Evolutionary conservation across 2,797 vertebrate species (phyloP), one percentile per base, ranked within the genome.

Genomic region (Dromococcyx pavoninus): DNA sequence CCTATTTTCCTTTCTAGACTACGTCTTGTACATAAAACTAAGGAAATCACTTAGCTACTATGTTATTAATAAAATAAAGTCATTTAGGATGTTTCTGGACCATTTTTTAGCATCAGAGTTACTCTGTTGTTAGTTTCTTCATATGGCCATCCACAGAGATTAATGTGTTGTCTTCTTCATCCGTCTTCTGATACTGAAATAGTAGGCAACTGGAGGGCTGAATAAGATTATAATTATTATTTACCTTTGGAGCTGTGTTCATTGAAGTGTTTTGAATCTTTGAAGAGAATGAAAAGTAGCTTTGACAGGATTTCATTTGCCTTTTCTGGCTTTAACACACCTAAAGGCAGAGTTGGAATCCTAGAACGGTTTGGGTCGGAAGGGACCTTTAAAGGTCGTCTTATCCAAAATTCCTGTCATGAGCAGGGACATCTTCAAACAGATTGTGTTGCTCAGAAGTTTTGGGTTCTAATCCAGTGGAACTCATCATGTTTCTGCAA

Each of bases 391-490:
- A 35, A 16, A 70, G 53, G 6, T 28, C 17, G 13, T 13, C 7
- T 6, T 39, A 16, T 75, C 53, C 53, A 66, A 0, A 5, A 5
- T 11, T 13, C 2, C 27, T 30, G 8, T 41, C 1, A 0, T 24
- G 6, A n/a, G 13, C n/a, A 57, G 13, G 27, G 33, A 8, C 27
- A 39, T 33, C 32, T 78, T 53, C 13, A 37, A 4, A 24, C 48
- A 4, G 13, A 43, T 13, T 5, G 25, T 12, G 7, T 25, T 66
- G 19, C 17, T 61, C 7, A 5, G 5, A 53, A 33, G 32, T 56
- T 75, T 35, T 65, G 30, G 1, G 24, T 57, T 71, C 33, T 79
- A 43, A 51, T 39, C 22, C 56, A 54, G 10, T 44, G 13, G 8
- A 70, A 66, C 50, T 53, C 30, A 32, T 57, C 13, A 4, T 13